Conservation (phyloP, 2,888 invertebrate genomes). For the Spilosoma lubricipeda region DNA sequence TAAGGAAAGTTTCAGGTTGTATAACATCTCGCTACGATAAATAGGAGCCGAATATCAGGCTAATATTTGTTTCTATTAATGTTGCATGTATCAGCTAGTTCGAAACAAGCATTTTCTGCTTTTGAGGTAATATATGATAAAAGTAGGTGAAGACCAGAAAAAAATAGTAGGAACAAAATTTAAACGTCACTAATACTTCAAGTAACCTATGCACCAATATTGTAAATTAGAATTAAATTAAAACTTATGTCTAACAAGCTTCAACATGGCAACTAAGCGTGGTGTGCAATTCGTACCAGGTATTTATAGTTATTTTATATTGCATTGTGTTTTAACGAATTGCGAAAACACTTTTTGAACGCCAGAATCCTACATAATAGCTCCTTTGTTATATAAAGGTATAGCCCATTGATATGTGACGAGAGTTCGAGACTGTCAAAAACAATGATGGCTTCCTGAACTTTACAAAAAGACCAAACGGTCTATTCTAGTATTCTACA, state of each 20-base stretch:
- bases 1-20: too few relatives aligned
- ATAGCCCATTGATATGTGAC: neutral
- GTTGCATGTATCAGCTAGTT: too few relatives aligned
- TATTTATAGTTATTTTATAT: conserved; percentile 4
- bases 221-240: conserved; percentile 5
- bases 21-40: too few relatives aligned
- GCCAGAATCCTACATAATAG: neutral
- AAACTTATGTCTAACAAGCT: neutral
- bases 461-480: neutral
- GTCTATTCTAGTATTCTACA: neutral
- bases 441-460: neutral
- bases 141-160: neutral
- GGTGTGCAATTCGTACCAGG: neutral
- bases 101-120: neutral
- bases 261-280: neutral
- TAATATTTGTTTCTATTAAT: too few relatives aligned
- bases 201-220: neutral
- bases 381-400: neutral
- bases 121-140: neutral
- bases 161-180: neutral
- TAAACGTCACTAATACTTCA: neutral
- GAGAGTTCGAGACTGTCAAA: neutral
- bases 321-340: conserved; percentile 1
- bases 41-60: too few relatives aligned
- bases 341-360: neutral